Percentiles rank a stretch among this genome's conserved stretches.
phyloP scores from a whole-genome alignment of 2,113 vertebrate species.

The Pseudonaja textilis region DNA sequence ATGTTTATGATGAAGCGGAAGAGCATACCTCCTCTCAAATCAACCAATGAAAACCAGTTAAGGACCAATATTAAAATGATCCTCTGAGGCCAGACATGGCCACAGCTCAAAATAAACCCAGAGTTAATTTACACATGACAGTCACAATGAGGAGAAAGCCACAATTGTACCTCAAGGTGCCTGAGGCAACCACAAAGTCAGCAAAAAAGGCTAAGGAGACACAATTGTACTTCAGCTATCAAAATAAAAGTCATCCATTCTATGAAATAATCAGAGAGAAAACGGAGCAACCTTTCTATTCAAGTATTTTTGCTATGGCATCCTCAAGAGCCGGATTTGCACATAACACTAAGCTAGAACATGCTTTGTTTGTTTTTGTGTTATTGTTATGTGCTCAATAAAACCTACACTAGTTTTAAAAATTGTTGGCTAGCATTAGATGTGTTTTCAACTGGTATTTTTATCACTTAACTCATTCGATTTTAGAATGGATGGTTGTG shows the following conservation, averaged over 20 bases:
- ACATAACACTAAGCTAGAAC: not conserved
- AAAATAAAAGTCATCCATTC: not conserved
- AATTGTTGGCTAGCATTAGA: not conserved
- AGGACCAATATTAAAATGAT: not conserved
- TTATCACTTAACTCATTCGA: not conserved
- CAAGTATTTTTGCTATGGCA: not conserved
- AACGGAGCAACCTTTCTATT: not conserved
- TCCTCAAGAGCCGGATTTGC: not conserved
- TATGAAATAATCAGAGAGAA: not conserved
- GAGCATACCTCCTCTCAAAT: not conserved
- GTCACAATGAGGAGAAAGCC: not conserved
- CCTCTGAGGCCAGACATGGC: not conserved
- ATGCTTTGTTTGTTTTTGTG: not conserved
- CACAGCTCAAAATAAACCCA: not conserved
- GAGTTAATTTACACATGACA: not conserved
- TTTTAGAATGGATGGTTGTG: not conserved
- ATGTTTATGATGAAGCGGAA: not conserved
- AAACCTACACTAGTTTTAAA: not conserved
- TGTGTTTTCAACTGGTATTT: not conserved
- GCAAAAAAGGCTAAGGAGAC: not conserved
- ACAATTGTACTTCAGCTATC: not conserved
- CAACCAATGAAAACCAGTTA: not conserved
- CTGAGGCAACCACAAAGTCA: not conserved
- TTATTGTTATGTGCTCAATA: not conserved
- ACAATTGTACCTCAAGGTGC: not conserved